phyloP scores from a whole-genome alignment of 2,888 invertebrate genomes.

The Elysia crispata region DNA sequence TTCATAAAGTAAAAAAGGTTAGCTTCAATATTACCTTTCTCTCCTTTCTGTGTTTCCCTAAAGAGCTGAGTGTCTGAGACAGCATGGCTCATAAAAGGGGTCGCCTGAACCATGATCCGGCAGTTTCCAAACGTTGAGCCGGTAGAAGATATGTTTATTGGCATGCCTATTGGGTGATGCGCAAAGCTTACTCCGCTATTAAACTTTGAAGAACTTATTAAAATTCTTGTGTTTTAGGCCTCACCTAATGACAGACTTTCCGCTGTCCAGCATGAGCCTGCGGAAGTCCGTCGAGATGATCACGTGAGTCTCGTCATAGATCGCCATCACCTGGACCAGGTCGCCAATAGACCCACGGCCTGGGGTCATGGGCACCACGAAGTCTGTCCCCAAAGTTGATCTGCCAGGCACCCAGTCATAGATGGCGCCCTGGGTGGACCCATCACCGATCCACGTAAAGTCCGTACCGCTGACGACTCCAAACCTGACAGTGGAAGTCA shows the following conservation, averaged over 20 bases:
- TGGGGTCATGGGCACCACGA: slow-evolving; percentile 10
- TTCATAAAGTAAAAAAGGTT: too few species aligned
- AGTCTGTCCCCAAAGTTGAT: slow-evolving; percentile 30
- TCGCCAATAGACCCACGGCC: not conserved
- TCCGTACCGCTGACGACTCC: slow-evolving; percentile 45
- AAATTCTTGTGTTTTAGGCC: not conserved
- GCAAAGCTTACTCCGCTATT: too few species aligned
- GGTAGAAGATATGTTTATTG: too few species aligned
- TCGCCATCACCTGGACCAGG: slow-evolving; percentile 30
- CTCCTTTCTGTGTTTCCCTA: too few species aligned
- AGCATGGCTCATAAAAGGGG: too few species aligned
- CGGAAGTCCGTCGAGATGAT: slow-evolving; percentile 18
- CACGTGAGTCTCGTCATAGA: slow-evolving; percentile 29
- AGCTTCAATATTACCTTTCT: too few species aligned
- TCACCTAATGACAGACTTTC: slow-evolving; percentile 24
- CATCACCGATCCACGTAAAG: slow-evolving; percentile 13
- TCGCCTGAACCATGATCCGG: too few species aligned
- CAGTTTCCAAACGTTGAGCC: too few species aligned
- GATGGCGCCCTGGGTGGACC: slow-evolving; percentile 10
- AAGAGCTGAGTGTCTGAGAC: too few species aligned
- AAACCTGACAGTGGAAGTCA: not conserved
- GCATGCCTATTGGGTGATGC: too few species aligned
- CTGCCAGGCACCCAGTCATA: slow-evolving; percentile 41
- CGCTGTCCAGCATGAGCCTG: not conserved
- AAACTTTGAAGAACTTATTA: too few species aligned